Conservation (phyloP, 2,888 invertebrate species). For the Drosophila ustulata region DNA sequence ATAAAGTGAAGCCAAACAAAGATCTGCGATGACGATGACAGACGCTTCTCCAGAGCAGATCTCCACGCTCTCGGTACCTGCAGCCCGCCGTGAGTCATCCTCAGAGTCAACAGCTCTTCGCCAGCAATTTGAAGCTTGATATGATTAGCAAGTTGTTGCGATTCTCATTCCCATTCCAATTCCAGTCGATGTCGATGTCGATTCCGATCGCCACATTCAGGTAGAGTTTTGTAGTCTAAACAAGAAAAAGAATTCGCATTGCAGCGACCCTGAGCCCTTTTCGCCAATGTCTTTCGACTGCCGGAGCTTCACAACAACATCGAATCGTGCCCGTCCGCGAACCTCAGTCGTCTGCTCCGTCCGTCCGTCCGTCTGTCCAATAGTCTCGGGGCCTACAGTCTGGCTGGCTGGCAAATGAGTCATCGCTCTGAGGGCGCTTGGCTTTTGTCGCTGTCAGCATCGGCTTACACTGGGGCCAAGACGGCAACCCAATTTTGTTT, state of each 20-base stretch:
- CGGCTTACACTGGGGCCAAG: conserved; percentile 26
- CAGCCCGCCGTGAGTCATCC: conserved; percentile 56
- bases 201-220: conserved; percentile 42
- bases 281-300: conserved; percentile 39
- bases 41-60: conserved; percentile 13
- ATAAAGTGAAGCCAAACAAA: conserved; percentile 56
- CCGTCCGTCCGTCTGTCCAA: conserved; percentile 13
- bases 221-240: conserved; percentile 55
- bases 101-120: conserved; percentile 31
- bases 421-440: conserved; percentile 34
- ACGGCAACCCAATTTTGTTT: conserved; percentile 49
- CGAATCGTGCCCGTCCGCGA: conserved; percentile 51
- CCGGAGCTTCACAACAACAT: conserved; percentile 28
- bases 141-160: conserved; percentile 73
- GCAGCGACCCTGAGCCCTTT: conserved; percentile 64
- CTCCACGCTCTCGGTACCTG: conserved; percentile 37
- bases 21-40: conserved; percentile 29
- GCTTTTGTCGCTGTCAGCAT: conserved; percentile 38
- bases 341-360: conserved; percentile 8
- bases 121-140: conserved; percentile 71
- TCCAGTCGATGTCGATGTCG: background rate
- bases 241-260: conserved; percentile 25
- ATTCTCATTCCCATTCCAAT: conserved; percentile 5
- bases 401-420: conserved; percentile 41
- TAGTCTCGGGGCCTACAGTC: conserved; percentile 38